These are phyloP conservation scores for Aspidoscelis tigris DNA, from an alignment of 2,113 vertebrate genomes.

Conservation along the genomic window DNA sequence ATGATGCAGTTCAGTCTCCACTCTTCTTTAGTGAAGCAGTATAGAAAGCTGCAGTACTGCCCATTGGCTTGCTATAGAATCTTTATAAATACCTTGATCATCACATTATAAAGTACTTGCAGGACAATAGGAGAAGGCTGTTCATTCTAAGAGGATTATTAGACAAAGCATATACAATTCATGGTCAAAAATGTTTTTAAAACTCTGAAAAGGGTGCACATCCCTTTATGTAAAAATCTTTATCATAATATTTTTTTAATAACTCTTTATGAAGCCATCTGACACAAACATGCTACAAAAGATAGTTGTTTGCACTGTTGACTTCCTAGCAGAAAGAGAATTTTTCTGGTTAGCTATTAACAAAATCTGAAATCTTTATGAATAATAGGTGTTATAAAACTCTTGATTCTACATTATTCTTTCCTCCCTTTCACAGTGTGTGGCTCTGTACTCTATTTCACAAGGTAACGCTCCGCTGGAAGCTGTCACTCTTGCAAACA, in stretches of 20 bases:
- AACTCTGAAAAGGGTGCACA: rapidly evolving
- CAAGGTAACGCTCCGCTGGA: slow-evolving; percentile 69
- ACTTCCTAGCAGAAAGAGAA: slow-evolving; percentile 36
- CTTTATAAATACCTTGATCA: background rate
- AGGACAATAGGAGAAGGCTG: background rate
- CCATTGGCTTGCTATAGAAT: background rate
- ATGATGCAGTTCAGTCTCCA: background rate
- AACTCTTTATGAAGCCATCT: slow-evolving; percentile 28
- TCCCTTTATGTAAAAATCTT: background rate
- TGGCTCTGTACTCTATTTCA: slow-evolving; percentile 72
- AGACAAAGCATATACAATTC: background rate
- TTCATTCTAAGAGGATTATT: background rate
- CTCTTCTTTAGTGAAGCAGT: background rate
- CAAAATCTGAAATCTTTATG: slow-evolving; percentile 60
- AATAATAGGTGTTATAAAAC: slow-evolving; percentile 67
- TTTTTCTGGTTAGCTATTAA: slow-evolving; percentile 58
- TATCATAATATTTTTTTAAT: slow-evolving; percentile 34
- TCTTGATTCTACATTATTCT: slow-evolving; percentile 70
- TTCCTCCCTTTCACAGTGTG: slow-evolving; percentile 64
- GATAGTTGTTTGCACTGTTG: slow-evolving; percentile 48
- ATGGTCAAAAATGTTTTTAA: background rate
- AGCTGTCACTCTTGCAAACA: slow-evolving; percentile 64
- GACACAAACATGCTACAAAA: slow-evolving; percentile 27
- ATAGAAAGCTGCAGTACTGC: background rate
- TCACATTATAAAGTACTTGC: slow-evolving; percentile 8